Evolutionary conservation across 2,797 vertebrate species (phyloP).

Genomic region (Dendrocincla fuliginosa): DNA sequence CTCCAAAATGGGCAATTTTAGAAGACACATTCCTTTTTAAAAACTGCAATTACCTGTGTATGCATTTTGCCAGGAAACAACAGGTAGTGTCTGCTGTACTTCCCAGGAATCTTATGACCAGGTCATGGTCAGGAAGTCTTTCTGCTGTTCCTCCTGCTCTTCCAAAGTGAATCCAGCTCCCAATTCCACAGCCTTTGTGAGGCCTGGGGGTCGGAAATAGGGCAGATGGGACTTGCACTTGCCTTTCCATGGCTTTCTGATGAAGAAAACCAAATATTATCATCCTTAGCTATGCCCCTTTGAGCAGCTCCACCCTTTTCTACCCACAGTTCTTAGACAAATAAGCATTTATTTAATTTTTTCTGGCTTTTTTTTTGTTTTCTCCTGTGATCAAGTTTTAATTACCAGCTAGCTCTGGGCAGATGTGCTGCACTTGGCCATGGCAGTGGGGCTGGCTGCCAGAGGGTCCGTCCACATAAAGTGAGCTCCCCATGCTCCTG

Average conservation of each 20-base stretch:
- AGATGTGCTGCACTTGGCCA: neutral
- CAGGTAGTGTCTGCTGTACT: neutral
- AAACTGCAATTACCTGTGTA: neutral
- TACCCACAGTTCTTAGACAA: neutral
- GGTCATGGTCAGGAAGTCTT: neutral
- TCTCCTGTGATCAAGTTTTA: neutral
- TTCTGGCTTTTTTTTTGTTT: accelerated
- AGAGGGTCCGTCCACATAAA: neutral
- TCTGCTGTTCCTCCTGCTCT: neutral
- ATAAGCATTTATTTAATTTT: neutral
- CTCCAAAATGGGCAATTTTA: neutral
- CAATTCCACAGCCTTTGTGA: neutral
- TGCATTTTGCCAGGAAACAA: neutral
- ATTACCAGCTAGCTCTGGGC: neutral
- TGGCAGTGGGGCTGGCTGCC: neutral
- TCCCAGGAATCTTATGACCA: neutral
- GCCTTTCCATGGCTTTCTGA: neutral
- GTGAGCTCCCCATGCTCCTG: neutral
- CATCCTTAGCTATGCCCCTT: neutral
- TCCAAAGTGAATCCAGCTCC: neutral
- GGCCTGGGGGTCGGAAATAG: neutral
- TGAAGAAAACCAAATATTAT: neutral
- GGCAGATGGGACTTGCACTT: neutral
- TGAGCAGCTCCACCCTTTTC: neutral
- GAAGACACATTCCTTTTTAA: neutral